These are phyloP conservation scores for Drosophila ohnishii DNA, from an alignment of 1,140 invertebrate genomes.

Conservation along the genomic window DNA sequence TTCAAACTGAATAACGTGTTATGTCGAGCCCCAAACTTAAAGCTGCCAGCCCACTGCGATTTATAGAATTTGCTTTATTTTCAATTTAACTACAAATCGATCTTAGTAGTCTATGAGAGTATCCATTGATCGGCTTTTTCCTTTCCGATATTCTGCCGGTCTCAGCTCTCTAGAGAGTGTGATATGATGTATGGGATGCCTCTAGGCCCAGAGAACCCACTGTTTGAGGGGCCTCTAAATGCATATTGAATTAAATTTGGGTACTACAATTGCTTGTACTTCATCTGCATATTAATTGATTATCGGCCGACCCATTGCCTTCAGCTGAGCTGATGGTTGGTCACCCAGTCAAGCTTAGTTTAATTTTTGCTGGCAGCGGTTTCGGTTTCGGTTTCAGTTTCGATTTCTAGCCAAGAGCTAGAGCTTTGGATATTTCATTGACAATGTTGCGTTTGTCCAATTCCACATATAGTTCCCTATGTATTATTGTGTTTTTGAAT, in stretches of 20 bases:
- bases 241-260: slow-evolving; percentile 49
- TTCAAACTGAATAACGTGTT: slow-evolving; percentile 10
- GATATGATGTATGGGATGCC: slow-evolving; percentile 1
- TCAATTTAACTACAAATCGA: too few species aligned
- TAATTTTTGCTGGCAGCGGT: slow-evolving; percentile 49
- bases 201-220: slow-evolving; percentile 14
- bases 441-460: slow-evolving; percentile 57
- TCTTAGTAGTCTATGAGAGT: background rate
- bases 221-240: slow-evolving; percentile 25
- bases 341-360: slow-evolving; percentile 38
- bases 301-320: slow-evolving; percentile 40
- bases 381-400: slow-evolving; percentile 41
- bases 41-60: slow-evolving; percentile 20
- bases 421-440: slow-evolving; percentile 33
- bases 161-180: slow-evolving; percentile 7
- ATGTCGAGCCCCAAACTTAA: background rate
- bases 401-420: slow-evolving; percentile 15
- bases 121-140: background rate
- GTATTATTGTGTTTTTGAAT: slow-evolving; percentile 45
- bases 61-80: background rate
- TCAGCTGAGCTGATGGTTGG: slow-evolving; percentile 36
- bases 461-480: slow-evolving; percentile 52
- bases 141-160: background rate
- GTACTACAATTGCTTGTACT: slow-evolving; percentile 54
- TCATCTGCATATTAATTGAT: slow-evolving; percentile 65